A percentile compares a stretch with the other conserved stretches of the same genome.
phyloP scores from a whole-genome alignment of 2,888 invertebrate genomes.

The Galeopsomyia nigrocyanea region DNA sequence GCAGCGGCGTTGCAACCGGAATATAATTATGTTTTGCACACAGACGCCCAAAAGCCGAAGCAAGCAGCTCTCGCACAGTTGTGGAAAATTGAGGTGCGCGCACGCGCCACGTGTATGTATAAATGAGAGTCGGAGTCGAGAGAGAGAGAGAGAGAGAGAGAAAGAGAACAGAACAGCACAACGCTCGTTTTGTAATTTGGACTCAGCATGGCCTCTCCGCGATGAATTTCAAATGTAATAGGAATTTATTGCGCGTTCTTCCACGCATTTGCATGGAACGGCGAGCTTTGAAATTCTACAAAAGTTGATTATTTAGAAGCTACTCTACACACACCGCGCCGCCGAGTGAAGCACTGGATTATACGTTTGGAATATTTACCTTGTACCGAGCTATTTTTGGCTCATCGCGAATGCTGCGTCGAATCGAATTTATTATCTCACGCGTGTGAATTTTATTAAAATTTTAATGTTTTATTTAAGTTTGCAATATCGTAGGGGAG shows the following conservation, averaged over 20 bases:
- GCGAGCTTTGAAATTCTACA: conserved; percentile 12
- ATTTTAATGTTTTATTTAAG: no score
- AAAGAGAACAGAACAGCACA: neutral
- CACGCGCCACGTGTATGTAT: neutral
- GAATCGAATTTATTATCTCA: no score
- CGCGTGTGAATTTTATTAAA: no score
- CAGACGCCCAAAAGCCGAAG: conserved; percentile 14
- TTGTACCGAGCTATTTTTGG: no score
- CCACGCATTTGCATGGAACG: conserved; percentile 31
- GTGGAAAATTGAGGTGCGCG: neutral
- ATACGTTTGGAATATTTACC: conserved; percentile 10
- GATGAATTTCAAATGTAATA: conserved; percentile 46
- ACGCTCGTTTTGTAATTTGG: neutral
- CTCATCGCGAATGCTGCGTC: no score
- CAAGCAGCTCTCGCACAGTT: conserved; percentile 3
- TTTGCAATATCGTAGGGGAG: no score
- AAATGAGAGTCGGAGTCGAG: neutral
- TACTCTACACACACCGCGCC: neutral
- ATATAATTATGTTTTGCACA: conserved; percentile 26
- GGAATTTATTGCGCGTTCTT: conserved; percentile 42
- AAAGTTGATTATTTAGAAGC: conserved; percentile 27
- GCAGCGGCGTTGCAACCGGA: neutral
- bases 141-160: neutral
- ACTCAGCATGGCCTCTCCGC: neutral
- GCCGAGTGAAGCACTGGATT: conserved; percentile 17